Evolutionary conservation across 2,113 vertebrate genomes (phyloP), one percentile per base, ranked within the genome.

Genomic region (Platichthys flesus): DNA sequence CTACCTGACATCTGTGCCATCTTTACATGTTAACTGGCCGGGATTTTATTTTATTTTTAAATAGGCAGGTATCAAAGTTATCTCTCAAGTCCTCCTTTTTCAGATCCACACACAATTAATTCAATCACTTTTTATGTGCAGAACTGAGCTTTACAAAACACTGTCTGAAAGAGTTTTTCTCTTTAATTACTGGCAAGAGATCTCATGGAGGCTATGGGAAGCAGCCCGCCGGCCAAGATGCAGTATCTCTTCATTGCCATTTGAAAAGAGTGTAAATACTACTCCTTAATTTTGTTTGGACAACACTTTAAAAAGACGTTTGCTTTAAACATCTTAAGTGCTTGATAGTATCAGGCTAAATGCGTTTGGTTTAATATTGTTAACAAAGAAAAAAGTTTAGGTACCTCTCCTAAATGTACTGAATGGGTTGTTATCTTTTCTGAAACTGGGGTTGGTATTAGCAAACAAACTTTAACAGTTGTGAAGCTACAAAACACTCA

Each of bases 381-480:
- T 18, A 13, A 9, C 4, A 18, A 20, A 18, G 49, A 47, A 51
- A 49, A 31, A 18, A 8, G 18, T 51, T 51, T 51, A 14, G 3
- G 45, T 13, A 16, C 16, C 14, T 4, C 45, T 47, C 4, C 12
- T 47, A 47, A 47, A 13, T 47, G 45, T 47, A 16, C 45, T 47
- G 45, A 47, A 13, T 16, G 45, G 49, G 4, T 5, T 20, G 49
- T 45, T 45, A 45, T 45, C 15, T 51, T 51, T 51, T 51, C 49
- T 51, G 6, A 51, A 51, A 51, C 18, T 20, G 15, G 7, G 5
- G 18, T 51, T 51, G 18, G 51, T 54, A 54, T 20, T n/a, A 54
- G 51, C 18, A 54, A 7, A 54, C 51, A 54, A 14, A 28, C 20
- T 42, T 42, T 42, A 31, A 42, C 71, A 76, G 68, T 59, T 51